Base-by-base conservation (phyloP, 2,113 vertebrate species). In the Apistogramma diplotaenia region DNA sequence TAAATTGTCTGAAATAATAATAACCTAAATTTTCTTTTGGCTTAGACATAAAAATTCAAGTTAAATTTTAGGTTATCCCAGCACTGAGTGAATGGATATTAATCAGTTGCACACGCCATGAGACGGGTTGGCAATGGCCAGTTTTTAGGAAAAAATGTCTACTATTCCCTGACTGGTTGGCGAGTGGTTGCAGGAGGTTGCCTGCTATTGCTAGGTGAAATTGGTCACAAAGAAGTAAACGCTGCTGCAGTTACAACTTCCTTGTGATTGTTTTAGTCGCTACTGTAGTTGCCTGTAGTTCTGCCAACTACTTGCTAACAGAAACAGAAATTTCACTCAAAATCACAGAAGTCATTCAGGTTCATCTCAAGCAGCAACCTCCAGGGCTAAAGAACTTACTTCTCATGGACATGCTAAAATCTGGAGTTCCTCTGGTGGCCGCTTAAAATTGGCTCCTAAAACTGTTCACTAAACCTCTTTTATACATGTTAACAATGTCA, bases 81-180 rank as follows among this genome's bases (percentile, higher is more conserved):
- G 37, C 21, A 18, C 21, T 25, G 0, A 5, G 11, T 13, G 40
- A 43, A 43, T 65, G 13, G 4, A 43, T 25, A 43, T 0, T 12
- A 62, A 23, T 40, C 12, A 9, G 33, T 62, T 21, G 40, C 0
- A 40, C 60, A 62, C 11, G 33, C 35, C 35, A 9, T 2, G 35
- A 35, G 8, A 35, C 35, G 8, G 35, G 35, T 35, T 40, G 0
- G 4, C 35, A 40, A 40, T 0, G 0, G 15, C n/a, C 23, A 62
- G 35, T 62, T 40, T 40, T 0, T 40, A 62, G 60, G 23, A n/a
- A 40, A 62, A 23, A 62, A 62, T 40, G n/a, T 62, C n/a, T 40
- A 9, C n/a, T n/a, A n/a, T 21, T 0, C n/a, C 0, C n/a, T 16
- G 60, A 62, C 5, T 62, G 60, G 60, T 23, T 65, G 23, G 35